Evolutionary conservation across 2,888 invertebrate species (phyloP).

Genomic region (Polyommatus icarus): DNA sequence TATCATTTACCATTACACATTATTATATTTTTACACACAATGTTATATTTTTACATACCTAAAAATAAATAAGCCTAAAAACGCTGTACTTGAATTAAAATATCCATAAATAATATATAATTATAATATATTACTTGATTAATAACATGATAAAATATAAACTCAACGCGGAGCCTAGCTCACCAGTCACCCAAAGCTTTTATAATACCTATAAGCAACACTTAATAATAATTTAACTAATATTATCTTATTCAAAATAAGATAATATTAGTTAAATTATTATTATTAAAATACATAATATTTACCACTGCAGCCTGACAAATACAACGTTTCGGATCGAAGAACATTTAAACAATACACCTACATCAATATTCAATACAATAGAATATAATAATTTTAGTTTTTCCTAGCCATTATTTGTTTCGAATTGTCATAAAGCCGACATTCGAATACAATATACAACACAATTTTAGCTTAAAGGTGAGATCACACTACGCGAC

Average conservation of each 20-base stretch:
- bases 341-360: conserved; percentile 1
- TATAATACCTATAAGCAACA: not conserved
- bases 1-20: conserved; percentile 23
- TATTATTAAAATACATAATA: too few species aligned
- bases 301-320: not conserved
- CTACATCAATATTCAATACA: not conserved
- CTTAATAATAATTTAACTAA: not conserved
- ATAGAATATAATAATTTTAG: not conserved
- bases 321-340: conserved; percentile 4
- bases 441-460: not conserved
- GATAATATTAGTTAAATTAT: too few species aligned
- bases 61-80: conserved; percentile 6
- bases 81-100: not conserved
- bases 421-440: not conserved
- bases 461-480: not conserved
- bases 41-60: conserved; percentile 10
- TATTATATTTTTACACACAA: conserved; percentile 22
- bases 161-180: not conserved
- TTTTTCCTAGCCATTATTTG: not conserved
- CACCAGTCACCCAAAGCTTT: not conserved
- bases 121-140: not conserved
- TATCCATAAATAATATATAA: not conserved
- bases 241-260: not conserved
- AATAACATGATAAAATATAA: not conserved
- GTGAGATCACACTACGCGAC: too few species aligned